Evolutionary conservation across 1,140 invertebrate species (phyloP).

Genomic region (Choristoneura fumiferana): DNA sequence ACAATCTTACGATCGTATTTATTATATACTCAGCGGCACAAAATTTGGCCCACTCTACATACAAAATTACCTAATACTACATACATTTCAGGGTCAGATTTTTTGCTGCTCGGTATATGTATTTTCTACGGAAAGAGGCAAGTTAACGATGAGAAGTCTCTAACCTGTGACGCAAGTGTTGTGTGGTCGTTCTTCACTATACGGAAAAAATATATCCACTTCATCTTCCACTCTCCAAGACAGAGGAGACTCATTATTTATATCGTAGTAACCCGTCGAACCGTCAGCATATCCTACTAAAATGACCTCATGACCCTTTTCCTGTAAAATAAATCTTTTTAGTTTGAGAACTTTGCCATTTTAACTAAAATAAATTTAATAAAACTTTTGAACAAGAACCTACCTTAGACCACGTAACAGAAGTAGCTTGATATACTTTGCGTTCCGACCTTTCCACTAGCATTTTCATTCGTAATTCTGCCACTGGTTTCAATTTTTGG

Average conservation of each 20-base stretch:
- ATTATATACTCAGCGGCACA: no score
- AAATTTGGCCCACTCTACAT: no score
- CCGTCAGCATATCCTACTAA: slow-evolving; percentile 83
- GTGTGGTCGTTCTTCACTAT: slow-evolving; percentile 48
- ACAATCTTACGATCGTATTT: no score
- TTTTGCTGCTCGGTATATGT: no score
- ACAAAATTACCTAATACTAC: no score
- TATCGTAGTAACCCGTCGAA: slow-evolving; percentile 80
- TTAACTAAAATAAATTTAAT: neutral
- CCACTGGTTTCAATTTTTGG: slow-evolving; percentile 50
- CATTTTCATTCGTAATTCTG: slow-evolving; percentile 46
- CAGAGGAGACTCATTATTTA: slow-evolving; percentile 76
- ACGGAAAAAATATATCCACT: slow-evolving; percentile 63
- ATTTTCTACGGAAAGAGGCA: no score
- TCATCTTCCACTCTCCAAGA: slow-evolving; percentile 58
- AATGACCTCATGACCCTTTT: slow-evolving; percentile 74
- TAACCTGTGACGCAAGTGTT: slow-evolving; percentile 59
- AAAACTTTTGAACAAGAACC: neutral
- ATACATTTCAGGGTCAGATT: no score
- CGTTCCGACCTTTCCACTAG: slow-evolving; percentile 19
- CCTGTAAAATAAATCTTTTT: slow-evolving; percentile 43
- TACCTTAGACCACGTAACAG: slow-evolving; percentile 55
- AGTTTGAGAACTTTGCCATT: slow-evolving; percentile 15
- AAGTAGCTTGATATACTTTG: slow-evolving; percentile 48
- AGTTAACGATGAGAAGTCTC: no score